A percentile compares a stretch with the other conserved stretches of the same genome.
Conservation (phyloP, 2,888 invertebrate species). For the Fabriciana adippe region DNA sequence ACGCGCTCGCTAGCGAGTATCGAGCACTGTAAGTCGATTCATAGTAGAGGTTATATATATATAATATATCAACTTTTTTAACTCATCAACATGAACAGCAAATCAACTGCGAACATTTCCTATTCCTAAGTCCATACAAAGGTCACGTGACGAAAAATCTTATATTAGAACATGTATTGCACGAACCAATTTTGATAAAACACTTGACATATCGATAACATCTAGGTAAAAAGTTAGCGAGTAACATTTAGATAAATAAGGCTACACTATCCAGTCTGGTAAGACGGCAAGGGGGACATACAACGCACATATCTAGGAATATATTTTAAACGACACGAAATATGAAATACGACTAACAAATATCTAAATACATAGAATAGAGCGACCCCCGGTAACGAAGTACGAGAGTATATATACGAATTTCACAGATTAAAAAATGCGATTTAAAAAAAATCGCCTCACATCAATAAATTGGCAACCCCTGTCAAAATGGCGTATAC, state of each 20-base stretch:
- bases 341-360: conserved; percentile 34
- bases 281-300: conserved; percentile 62
- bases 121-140: no score
- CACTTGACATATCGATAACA: conserved; percentile 15
- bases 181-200: conserved; percentile 15
- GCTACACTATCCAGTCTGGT: conserved; percentile 73
- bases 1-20: conserved; percentile 10
- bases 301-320: conserved; percentile 45
- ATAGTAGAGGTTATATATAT: background rate
- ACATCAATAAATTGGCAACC: conserved; percentile 29
- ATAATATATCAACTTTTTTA: background rate
- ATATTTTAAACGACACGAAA: conserved; percentile 34
- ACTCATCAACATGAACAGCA: no score
- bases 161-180: background rate
- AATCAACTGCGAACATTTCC: no score
- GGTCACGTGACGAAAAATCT: background rate
- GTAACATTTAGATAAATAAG: conserved; percentile 48
- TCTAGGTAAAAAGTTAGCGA: conserved; percentile 53
- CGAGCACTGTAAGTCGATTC: background rate
- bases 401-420: conserved; percentile 25
- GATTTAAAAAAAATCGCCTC: conserved; percentile 31
- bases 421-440: conserved; percentile 17
- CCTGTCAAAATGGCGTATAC: conserved; percentile 38
- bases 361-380: conserved; percentile 39
- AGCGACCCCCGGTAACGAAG: conserved; percentile 28